Conservation (phyloP, 2,797 vertebrate genomes). For the Chiroxiphia lanceolata region DNA sequence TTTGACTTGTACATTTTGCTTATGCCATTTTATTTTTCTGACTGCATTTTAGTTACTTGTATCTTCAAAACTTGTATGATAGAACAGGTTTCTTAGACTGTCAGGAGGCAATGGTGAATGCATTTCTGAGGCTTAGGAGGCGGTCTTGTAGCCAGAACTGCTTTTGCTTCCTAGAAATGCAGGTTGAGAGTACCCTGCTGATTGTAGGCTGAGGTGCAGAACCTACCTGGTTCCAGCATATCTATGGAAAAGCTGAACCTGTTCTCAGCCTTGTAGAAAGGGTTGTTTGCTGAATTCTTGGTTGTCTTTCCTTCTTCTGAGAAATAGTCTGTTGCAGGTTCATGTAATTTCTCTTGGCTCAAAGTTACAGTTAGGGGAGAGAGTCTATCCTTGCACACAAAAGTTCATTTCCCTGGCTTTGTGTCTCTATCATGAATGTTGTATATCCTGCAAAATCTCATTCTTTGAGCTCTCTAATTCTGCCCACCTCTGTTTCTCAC, state of each 20-base stretch:
- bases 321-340: not conserved
- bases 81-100: not conserved
- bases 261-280: not conserved
- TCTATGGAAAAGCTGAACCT: not conserved
- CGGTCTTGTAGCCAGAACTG: not conserved
- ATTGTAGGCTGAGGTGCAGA: not conserved
- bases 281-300: not conserved
- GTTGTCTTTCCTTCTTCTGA: not conserved
- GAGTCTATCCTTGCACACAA: not conserved
- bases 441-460: not conserved
- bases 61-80: not conserved
- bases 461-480: not conserved
- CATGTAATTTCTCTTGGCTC: rapidly evolving
- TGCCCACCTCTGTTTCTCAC: not conserved
- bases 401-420: not conserved
- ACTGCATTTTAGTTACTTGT: not conserved
- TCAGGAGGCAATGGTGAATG: not conserved
- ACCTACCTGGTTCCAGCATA: not conserved
- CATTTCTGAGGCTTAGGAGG: not conserved
- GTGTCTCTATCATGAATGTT: not conserved
- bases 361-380: not conserved
- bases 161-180: not conserved
- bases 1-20: not conserved
- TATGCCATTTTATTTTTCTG: not conserved
- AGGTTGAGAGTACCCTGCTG: not conserved